A percentile compares a stretch with the other conserved stretches of the same genome.
phyloP scores from a whole-genome alignment of 1,140 invertebrate species.

The Euschistus heros region DNA sequence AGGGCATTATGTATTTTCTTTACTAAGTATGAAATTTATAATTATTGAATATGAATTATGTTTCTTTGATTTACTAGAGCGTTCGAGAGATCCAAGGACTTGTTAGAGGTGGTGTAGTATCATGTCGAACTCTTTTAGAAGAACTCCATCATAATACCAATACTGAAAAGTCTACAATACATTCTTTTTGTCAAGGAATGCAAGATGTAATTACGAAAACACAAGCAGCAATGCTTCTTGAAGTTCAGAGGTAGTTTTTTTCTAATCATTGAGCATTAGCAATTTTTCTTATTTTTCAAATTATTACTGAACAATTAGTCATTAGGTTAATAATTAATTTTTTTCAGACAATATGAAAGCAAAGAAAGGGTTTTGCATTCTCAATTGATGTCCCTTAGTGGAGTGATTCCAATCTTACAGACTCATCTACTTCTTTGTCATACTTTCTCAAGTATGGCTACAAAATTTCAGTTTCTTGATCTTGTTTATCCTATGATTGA shows the following conservation, averaged over 20 bases:
- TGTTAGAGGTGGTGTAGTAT: slow-evolving; percentile 49
- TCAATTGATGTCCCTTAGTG: slow-evolving; percentile 46
- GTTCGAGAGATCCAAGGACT: slow-evolving; percentile 50
- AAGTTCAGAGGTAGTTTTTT: slow-evolving; percentile 44
- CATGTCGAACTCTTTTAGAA: slow-evolving; percentile 52
- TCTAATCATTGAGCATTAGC: not conserved
- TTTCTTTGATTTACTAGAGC: slow-evolving; percentile 33
- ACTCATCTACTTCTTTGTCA: slow-evolving; percentile 55
- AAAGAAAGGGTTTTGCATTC: slow-evolving; percentile 52
- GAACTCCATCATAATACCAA: slow-evolving; percentile 54
- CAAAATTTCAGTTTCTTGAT: slow-evolving; percentile 60
- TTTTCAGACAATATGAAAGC: slow-evolving; percentile 48
- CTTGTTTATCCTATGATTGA: slow-evolving; percentile 55
- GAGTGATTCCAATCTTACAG: slow-evolving; percentile 52
- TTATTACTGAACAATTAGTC: not conserved
- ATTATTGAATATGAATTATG: no score
- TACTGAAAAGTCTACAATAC: slow-evolving; percentile 51
- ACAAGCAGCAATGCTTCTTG: slow-evolving; percentile 47
- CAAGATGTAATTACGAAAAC: slow-evolving; percentile 54
- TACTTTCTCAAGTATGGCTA: slow-evolving; percentile 52
- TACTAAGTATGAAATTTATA: no score
- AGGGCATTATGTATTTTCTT: no score
- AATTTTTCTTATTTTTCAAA: not conserved
- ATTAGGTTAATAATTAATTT: not conserved
- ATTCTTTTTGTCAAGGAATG: slow-evolving; percentile 53